These are phyloP conservation scores for Drepanosiphum platanoidis DNA, from an alignment of 2,888 invertebrate species.

Conservation along the genomic window DNA sequence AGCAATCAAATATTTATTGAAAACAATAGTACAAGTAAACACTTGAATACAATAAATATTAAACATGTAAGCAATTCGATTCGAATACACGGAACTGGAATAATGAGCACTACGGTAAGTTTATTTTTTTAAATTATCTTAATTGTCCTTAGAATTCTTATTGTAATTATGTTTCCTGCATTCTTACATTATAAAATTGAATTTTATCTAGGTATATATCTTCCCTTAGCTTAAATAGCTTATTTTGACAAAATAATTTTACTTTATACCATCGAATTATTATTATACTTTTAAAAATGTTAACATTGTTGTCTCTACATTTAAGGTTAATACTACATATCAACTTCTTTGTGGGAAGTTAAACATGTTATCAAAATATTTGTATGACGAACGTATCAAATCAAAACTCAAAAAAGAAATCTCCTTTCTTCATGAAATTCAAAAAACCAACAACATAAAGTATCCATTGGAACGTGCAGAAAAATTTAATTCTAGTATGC, in stretches of 20 bases:
- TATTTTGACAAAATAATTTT: not conserved
- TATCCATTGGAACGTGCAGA: slow-evolving; percentile 92
- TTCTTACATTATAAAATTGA: not conserved
- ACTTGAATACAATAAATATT: slow-evolving; percentile 94
- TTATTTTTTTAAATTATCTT: not conserved
- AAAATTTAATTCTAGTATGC: slow-evolving; percentile 90
- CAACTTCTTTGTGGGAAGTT: slow-evolving; percentile 94
- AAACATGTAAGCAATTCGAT: slow-evolving; percentile 96
- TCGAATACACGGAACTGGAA: slow-evolving; percentile 94
- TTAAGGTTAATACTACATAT: slow-evolving; percentile 83
- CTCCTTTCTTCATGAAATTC: slow-evolving; percentile 82
- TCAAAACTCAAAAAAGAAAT: slow-evolving; percentile 91
- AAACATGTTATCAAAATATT: slow-evolving; percentile 93
- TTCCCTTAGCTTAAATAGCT: no score
- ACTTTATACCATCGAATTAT: not conserved
- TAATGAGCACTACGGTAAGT: slow-evolving; percentile 89
- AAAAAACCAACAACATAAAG: slow-evolving; percentile 74
- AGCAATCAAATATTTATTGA: slow-evolving; percentile 97
- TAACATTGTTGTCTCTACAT: slow-evolving; percentile 62
- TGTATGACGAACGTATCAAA: slow-evolving; percentile 98
- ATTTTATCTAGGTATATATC: not conserved
- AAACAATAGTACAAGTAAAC: slow-evolving; percentile 88
- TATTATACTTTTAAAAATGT: not conserved
- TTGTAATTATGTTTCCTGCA: not conserved
- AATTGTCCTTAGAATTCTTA: not conserved